Percentiles rank a stretch among this genome's conserved stretches.
Evolutionary conservation across 2,888 invertebrate genomes (phyloP).

Genomic region (Pammene fasciana): DNA sequence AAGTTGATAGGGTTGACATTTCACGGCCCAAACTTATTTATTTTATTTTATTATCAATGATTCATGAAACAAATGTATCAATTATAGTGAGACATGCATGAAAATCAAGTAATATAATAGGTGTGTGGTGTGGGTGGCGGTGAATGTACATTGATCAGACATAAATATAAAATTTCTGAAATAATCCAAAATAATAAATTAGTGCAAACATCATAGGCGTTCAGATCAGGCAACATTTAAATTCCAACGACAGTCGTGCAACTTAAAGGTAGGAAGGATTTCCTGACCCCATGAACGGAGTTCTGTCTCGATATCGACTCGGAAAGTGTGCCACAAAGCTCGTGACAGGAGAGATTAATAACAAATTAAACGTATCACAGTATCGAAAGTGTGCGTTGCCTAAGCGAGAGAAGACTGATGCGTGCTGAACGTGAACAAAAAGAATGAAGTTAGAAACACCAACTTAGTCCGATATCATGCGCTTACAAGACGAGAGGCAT

Average conservation of each 20-base stretch:
- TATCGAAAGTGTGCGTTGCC: conserved; percentile 70
- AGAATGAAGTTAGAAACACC: conserved; percentile 76
- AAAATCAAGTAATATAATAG: conserved; percentile 49
- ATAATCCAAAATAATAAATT: conserved; percentile 52
- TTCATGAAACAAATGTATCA: conserved; percentile 46
- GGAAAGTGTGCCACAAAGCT: conserved; percentile 46
- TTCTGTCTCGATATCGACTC: conserved; percentile 39
- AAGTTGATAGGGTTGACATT: conserved; percentile 1
- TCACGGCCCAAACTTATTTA: conserved; percentile 6
- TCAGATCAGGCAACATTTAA: conserved; percentile 71
- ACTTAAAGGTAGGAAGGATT: conserved; percentile 49
- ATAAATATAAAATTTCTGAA: conserved; percentile 49
- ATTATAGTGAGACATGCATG: conserved; percentile 70
- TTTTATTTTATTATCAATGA: conserved; percentile 22
- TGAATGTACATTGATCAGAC: conserved; percentile 56
- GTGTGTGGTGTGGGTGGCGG: conserved; percentile 52
- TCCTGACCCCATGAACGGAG: conserved; percentile 44
- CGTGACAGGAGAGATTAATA: conserved; percentile 57
- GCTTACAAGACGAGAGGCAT: conserved; percentile 78
- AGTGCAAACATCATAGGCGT: conserved; percentile 71
- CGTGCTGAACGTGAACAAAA: conserved; percentile 70
- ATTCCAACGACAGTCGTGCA: conserved; percentile 73
- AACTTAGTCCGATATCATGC: conserved; percentile 77
- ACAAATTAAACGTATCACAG: conserved; percentile 52
- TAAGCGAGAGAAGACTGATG: conserved; percentile 78